Base-by-base conservation (phyloP, 2,888 invertebrate genomes). In the Zelleria hepariella region DNA sequence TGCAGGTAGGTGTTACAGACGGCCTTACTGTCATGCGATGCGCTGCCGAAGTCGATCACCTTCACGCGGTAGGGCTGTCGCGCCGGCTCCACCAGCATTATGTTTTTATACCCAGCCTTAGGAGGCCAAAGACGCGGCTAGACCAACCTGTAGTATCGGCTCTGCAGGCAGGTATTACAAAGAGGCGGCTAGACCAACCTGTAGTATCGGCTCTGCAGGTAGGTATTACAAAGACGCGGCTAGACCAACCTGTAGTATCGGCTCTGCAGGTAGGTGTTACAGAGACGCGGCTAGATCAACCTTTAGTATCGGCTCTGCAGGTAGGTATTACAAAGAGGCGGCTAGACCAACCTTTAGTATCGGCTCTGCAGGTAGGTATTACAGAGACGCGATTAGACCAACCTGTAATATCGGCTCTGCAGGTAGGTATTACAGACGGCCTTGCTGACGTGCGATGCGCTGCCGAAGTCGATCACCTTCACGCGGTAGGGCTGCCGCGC, bases 171-270 rank as follows among this genome's bases (percentile, higher is more conserved):
- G 8, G 99, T 99, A 78, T 99, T 99, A 88, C 99, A 99, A n/a
- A n/a, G n/a, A n/a, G n/a, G n/a, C n/a, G n/a, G n/a, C n/a, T n/a
- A n/a, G n/a, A 25, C 20, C 21, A 62, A 86, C 89, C 89, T 78
- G 87, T 99, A 99, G 82, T 99, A 99, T 77, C 99, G 93, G 72
- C 98, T 99, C 90, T 99, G 99, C 73, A 99, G 91, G 84, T 99
- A 99, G 8, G 99, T 99, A 78, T 99, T 99, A 88, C 99, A 99
- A n/a, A n/a, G n/a, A n/a, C n/a, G n/a, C n/a, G n/a, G n/a, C n/a
- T n/a, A n/a, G n/a, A n/a, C n/a, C n/a, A n/a, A n/a, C n/a, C n/a
- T n/a, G n/a, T n/a, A n/a, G n/a, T n/a, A n/a, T n/a, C n/a, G n/a
- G n/a, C n/a, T n/a, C n/a, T n/a, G n/a, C n/a, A n/a, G n/a, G n/a